Percentiles rank a stretch among this genome's conserved stretches.
Conservation (phyloP, 1,140 invertebrate genomes). For the Apis laboriosa region DNA sequence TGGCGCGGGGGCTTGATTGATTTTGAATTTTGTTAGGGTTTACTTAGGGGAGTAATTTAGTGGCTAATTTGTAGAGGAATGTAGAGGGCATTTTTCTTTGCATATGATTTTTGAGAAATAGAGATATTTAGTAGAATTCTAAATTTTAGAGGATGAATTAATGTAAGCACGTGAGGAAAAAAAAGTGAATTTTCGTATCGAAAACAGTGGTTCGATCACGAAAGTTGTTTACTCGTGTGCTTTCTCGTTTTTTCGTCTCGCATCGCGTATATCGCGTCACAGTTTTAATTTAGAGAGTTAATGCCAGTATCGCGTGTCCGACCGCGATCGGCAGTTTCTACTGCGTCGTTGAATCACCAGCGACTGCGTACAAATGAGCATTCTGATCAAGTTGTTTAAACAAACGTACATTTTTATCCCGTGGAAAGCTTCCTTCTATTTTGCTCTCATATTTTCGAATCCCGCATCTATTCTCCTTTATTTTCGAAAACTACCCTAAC, state of each 20-base stretch:
- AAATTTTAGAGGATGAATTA: too few species aligned
- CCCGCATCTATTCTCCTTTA: too few species aligned
- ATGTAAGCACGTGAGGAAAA: neutral
- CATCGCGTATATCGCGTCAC: slow-evolving; percentile 7
- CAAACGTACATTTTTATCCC: neutral
- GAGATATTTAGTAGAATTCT: too few species aligned
- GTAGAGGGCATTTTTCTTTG: too few species aligned
- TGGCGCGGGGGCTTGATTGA: neutral
- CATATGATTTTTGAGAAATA: too few species aligned
- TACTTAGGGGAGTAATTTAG: too few species aligned
- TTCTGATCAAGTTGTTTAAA: neutral
- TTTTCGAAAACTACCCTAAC: too few species aligned
- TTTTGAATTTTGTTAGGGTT: neutral
- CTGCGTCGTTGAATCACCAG: slow-evolving; percentile 18
- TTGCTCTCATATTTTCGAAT: too few species aligned
- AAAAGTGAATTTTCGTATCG: neutral
- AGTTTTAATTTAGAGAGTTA: slow-evolving; percentile 27
- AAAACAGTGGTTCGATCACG: neutral
- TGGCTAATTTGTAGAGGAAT: too few species aligned
- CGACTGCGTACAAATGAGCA: neutral
- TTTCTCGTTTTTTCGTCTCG: neutral
- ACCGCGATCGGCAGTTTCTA: slow-evolving; percentile 11
- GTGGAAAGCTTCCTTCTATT: too few species aligned
- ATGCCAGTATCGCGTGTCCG: slow-evolving; percentile 36
- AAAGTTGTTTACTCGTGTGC: neutral